Percentiles rank a stretch among this genome's conserved stretches.
Conservation (phyloP, 2,797 vertebrate species). For the Sylvilagus floridanus region DNA sequence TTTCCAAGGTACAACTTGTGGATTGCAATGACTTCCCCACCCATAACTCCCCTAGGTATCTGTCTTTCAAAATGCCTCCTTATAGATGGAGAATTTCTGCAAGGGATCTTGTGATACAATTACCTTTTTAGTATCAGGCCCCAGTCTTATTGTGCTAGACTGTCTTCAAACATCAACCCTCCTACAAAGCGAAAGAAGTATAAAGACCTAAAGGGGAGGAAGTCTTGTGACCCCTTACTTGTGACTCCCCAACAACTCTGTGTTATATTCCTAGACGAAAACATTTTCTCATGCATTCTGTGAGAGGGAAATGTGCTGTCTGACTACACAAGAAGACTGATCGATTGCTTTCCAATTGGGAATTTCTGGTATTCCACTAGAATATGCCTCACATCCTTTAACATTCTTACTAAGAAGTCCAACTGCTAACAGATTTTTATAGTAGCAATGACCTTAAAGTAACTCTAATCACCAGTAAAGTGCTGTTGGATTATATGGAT, state of each 20-base stretch:
- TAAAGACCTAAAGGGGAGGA: not conserved
- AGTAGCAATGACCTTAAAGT: not conserved
- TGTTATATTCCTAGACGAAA: not conserved
- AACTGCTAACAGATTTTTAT: not conserved
- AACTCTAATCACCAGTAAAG: constrained; percentile 13
- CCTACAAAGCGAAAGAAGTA: not conserved
- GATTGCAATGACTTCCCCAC: too few relatives aligned
- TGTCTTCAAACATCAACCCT: not conserved
- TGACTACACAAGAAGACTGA: not conserved
- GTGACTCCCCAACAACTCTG: not conserved
- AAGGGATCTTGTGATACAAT: not conserved
- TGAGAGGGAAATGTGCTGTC: not conserved
- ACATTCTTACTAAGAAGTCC: not conserved
- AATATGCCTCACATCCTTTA: not conserved
- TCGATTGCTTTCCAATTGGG: not conserved
- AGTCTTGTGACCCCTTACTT: not conserved
- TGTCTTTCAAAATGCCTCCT: not conserved
- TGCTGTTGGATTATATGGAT: not conserved
- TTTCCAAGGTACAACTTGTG: too few relatives aligned
- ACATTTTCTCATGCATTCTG: not conserved
- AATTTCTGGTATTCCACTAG: constrained; percentile 22
- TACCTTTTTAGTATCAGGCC: not conserved
- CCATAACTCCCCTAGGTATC: too few relatives aligned
- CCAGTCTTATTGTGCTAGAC: not conserved
- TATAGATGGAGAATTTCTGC: not conserved